Conservation (phyloP, 1,140 invertebrate species). For the Calycopis cecrops region DNA sequence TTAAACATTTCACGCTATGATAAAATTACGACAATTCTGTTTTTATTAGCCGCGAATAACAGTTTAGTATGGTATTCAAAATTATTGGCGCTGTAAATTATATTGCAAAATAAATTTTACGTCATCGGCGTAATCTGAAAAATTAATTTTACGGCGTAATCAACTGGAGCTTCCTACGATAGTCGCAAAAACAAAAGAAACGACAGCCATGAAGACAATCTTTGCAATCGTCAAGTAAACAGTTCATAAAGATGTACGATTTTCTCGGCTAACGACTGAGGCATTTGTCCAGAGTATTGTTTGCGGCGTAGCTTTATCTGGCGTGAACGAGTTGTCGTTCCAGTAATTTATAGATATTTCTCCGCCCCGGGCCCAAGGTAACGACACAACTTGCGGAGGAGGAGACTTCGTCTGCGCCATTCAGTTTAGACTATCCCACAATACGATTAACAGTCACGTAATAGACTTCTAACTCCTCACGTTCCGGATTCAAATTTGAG, state of each 20-base stretch:
- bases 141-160: constrained; percentile 15
- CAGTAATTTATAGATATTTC: constrained; percentile 68
- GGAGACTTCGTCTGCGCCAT: constrained; percentile 19
- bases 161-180: constrained; percentile 4
- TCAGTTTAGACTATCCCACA: constrained; percentile 38
- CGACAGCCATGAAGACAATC: constrained; percentile 16
- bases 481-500: constrained; percentile 57
- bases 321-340: constrained; percentile 67
- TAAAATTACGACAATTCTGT: not conserved
- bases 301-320: constrained; percentile 69
- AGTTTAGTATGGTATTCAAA: constrained; percentile 6
- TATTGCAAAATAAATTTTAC: constrained; percentile 2
- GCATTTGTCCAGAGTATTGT: constrained; percentile 64
- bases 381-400: constrained; percentile 41
- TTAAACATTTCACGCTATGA: not conserved
- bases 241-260: constrained; percentile 60
- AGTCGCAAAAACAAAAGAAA: constrained; percentile 16
- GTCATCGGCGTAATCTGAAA: not conserved
- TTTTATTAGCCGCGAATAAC: constrained; percentile 7
- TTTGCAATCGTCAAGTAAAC: constrained; percentile 39
- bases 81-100: constrained; percentile 6
- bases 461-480: constrained; percentile 52
- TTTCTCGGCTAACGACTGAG: constrained; percentile 52
- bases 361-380: constrained; percentile 55
- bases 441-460: constrained; percentile 64